Conservation (phyloP, 2,113 vertebrate species). For the Hemibagrus wyckioides region DNA sequence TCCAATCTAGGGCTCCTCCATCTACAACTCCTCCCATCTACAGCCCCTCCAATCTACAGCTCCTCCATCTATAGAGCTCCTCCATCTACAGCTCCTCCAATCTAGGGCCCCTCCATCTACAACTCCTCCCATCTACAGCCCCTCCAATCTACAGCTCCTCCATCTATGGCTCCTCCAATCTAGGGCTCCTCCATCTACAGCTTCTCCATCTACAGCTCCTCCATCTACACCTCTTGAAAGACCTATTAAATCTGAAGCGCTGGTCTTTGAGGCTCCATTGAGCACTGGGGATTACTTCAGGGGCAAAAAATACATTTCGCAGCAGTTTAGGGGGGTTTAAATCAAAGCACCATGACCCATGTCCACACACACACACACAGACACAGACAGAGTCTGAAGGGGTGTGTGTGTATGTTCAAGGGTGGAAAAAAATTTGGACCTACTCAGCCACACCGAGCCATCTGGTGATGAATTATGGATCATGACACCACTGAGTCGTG, state of each 20-base stretch:
- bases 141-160: too few relatives aligned
- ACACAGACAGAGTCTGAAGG: neutral
- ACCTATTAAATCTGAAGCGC: conserved; percentile 27
- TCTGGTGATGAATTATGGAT: conserved; percentile 60
- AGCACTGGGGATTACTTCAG: conserved; percentile 28
- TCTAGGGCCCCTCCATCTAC: too few relatives aligned
- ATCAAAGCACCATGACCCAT: neutral
- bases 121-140: too few relatives aligned
- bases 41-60: too few relatives aligned
- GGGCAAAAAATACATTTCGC: conserved; percentile 31
- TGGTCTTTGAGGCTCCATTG: conserved; percentile 24
- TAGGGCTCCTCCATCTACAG: too few relatives aligned
- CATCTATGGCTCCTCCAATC: too few relatives aligned
- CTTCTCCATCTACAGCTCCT: too few relatives aligned
- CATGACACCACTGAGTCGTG: conserved; percentile 48
- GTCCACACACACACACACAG: neutral
- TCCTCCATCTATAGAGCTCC: too few relatives aligned
- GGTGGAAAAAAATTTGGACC: neutral
- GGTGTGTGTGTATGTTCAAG: neutral
- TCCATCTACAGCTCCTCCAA: too few relatives aligned
- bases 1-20: too few relatives aligned
- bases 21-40: too few relatives aligned
- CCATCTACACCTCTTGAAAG: conserved; percentile 22
- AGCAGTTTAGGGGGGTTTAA: conserved; percentile 30
- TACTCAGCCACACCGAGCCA: conserved; percentile 48